These are phyloP conservation scores for Polypedilum vanderplanki DNA, from an alignment of 1,140 invertebrate species.

Conservation along the genomic window DNA sequence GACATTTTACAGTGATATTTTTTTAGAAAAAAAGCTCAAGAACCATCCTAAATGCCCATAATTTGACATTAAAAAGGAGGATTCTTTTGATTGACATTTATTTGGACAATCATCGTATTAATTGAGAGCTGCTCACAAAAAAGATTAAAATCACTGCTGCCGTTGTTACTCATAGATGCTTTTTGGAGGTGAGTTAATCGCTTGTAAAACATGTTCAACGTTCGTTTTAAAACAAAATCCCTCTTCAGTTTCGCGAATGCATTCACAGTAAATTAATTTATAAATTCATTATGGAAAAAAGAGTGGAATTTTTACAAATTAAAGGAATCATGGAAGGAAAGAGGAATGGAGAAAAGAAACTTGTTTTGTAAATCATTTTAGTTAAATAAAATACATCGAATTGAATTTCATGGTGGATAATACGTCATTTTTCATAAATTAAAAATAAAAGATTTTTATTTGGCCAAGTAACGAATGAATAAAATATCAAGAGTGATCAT, in stretches of 20 bases:
- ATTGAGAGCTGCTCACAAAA: not conserved
- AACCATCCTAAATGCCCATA: too few species aligned
- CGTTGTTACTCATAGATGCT: not conserved
- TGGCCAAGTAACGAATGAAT: not conserved
- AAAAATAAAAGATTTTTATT: not conserved
- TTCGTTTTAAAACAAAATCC: not conserved
- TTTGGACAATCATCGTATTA: not conserved
- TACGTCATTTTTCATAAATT: constrained; percentile 13
- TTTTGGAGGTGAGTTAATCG: constrained; percentile 16
- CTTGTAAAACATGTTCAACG: constrained; percentile 8
- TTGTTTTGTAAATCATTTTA: not conserved
- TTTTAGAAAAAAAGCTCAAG: too few species aligned
- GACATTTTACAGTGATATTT: too few species aligned
- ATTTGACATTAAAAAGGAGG: too few species aligned
- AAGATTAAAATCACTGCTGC: not conserved
- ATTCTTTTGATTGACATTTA: not conserved
- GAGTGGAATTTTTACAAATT: too few species aligned
- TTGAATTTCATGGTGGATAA: constrained; percentile 12
- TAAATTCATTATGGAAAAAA: too few species aligned
- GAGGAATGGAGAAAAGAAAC: constrained; percentile 1
- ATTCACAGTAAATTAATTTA: not conserved
- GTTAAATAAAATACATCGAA: not conserved
- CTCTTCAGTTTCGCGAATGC: not conserved
- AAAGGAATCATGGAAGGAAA: not conserved
- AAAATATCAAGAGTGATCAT: not conserved